These are phyloP conservation scores for Thecocarcelia acutangulata DNA, from an alignment of 2,888 invertebrate genomes.

Conservation along the genomic window DNA sequence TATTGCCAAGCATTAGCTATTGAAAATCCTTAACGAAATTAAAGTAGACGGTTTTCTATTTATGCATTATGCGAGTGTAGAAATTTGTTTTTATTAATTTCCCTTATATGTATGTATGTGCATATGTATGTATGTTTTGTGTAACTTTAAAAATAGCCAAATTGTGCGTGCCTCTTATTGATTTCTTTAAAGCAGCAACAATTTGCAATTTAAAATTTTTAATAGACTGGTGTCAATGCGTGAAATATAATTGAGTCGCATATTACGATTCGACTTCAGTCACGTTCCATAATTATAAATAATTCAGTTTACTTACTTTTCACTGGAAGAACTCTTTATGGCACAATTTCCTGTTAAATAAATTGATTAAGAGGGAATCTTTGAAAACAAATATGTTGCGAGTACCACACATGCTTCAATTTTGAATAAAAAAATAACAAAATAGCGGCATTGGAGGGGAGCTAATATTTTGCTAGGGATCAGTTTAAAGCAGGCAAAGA, in stretches of 20 bases:
- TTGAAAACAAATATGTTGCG: slow-evolving; percentile 5
- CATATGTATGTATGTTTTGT: slow-evolving; percentile 13
- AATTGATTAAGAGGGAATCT: slow-evolving; percentile 26
- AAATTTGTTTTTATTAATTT: slow-evolving; percentile 20
- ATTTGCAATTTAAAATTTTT: slow-evolving; percentile 36
- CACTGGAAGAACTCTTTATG: slow-evolving; percentile 18
- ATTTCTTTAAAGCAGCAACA: slow-evolving; percentile 43
- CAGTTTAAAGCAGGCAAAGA: background rate
- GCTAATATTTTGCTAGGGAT: no score
- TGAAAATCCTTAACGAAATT: slow-evolving; percentile 28
- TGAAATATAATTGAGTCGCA: slow-evolving; percentile 68
- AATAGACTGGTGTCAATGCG: slow-evolving; percentile 63
- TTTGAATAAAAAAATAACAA: background rate
- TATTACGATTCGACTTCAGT: slow-evolving; percentile 52
- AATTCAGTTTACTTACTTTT: slow-evolving; percentile 14
- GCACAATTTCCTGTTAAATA: slow-evolving; percentile 40
- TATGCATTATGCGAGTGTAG: slow-evolving; percentile 14
- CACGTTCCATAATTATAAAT: slow-evolving; percentile 60
- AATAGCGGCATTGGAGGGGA: background rate
- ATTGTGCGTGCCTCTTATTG: slow-evolving; percentile 64
- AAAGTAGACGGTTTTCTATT: background rate
- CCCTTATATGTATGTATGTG: background rate
- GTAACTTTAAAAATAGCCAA: slow-evolving; percentile 64
- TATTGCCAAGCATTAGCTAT: slow-evolving; percentile 28
- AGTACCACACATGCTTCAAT: background rate